Evolutionary conservation across 2,113 vertebrate species (phyloP).

Genomic region (Gymnarchus niloticus): DNA sequence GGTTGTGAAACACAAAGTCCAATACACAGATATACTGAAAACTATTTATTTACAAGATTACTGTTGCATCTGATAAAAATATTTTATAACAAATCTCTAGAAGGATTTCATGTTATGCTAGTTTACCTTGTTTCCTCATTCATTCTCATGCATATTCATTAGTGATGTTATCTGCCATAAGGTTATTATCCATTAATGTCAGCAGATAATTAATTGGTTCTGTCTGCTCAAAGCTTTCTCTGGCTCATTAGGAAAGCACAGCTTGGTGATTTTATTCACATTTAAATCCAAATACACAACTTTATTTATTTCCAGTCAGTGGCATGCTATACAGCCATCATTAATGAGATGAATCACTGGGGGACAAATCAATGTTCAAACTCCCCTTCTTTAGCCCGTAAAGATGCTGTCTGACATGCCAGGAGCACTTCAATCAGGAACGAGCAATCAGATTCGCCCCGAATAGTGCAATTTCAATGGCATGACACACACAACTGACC

Average conservation of each 20-base stretch:
- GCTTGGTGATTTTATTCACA: constrained; percentile 62
- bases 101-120: constrained; percentile 1
- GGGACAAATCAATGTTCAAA: neutral
- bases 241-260: constrained; percentile 65
- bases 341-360: constrained; percentile 40
- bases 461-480: neutral
- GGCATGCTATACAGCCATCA: constrained; percentile 42
- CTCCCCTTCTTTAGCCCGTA: neutral
- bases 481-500: neutral
- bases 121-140: constrained; percentile 39
- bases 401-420: neutral
- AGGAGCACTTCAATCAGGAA: neutral
- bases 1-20: neutral
- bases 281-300: constrained; percentile 61
- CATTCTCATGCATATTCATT: constrained; percentile 62
- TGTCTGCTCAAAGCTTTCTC: constrained; percentile 61
- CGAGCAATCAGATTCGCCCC: neutral
- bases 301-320: constrained; percentile 52
- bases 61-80: neutral
- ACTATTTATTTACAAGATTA: neutral
- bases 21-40: neutral
- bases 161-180: constrained; percentile 61
- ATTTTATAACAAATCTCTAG: constrained; percentile 5
- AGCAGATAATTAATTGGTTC: constrained; percentile 67
- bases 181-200: constrained; percentile 74